Percentiles rank a stretch among this genome's conserved stretches.
Conservation (phyloP, 2,797 vertebrate genomes). For the Acomys russatus region DNA sequence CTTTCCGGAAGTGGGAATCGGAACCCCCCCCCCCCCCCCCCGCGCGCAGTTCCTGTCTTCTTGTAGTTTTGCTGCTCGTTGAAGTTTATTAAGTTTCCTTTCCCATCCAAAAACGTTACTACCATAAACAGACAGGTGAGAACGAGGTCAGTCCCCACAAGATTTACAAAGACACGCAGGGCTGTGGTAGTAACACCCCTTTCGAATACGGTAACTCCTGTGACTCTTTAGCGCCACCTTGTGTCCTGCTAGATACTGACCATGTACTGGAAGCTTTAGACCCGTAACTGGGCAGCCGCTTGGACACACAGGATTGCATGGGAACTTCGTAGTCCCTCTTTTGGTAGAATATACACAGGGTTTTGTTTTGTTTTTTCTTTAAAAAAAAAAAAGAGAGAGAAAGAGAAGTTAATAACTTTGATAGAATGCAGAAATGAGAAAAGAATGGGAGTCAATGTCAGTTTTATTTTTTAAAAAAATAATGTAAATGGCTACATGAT, state of each 20-base stretch:
- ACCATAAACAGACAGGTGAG: background rate
- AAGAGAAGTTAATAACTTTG: background rate
- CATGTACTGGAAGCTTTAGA: background rate
- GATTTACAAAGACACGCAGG: background rate
- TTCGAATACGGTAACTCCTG: background rate
- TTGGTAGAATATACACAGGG: background rate
- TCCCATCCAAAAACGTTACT: constrained; percentile 18
- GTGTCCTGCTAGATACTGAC: constrained; percentile 26
- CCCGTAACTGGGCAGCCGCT: no score
- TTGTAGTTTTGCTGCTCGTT: background rate
- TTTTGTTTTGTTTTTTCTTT: no score
- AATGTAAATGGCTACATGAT: background rate
- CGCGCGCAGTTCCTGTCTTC: background rate
- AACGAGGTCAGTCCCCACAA: background rate
- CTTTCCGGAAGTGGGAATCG: background rate
- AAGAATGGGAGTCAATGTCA: background rate
- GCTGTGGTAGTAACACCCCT: background rate
- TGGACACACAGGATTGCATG: background rate
- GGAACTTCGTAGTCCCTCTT: background rate
- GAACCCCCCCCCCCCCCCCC: no score
- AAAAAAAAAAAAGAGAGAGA: no score
- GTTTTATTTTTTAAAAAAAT: background rate
- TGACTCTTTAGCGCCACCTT: constrained; percentile 69
- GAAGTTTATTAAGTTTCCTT: constrained; percentile 30
- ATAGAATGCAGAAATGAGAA: background rate